Evolutionary conservation across 2,888 invertebrate species (phyloP).

Genomic region (Diachrysia chrysitis): DNA sequence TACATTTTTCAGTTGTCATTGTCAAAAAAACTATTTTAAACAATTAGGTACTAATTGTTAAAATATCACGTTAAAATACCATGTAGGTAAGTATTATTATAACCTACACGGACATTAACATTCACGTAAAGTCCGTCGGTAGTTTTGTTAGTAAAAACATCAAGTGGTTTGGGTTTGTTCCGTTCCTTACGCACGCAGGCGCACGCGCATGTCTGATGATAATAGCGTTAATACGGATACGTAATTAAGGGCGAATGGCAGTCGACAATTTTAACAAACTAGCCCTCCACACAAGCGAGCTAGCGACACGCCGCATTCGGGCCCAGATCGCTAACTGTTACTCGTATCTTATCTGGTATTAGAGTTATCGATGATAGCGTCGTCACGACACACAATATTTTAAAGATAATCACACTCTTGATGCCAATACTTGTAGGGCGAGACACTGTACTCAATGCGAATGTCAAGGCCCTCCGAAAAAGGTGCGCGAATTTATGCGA

Average conservation of each 20-base stretch:
- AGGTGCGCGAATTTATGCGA: slow-evolving; percentile 33
- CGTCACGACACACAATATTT: slow-evolving; percentile 13
- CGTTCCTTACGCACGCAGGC: slow-evolving; percentile 24
- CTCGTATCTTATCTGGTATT: slow-evolving; percentile 50
- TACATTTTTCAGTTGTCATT: too few relatives aligned
- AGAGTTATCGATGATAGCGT: slow-evolving; percentile 46
- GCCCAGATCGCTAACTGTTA: background rate
- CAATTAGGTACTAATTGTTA: background rate
- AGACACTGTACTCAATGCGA: slow-evolving; percentile 31
- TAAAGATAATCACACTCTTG: slow-evolving; percentile 4
- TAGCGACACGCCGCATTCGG: slow-evolving; percentile 3
- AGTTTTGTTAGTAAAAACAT: background rate
- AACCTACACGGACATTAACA: too few relatives aligned
- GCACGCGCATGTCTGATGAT: slow-evolving; percentile 46
- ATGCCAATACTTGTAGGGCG: slow-evolving; percentile 19
- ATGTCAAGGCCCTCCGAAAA: slow-evolving; percentile 53
- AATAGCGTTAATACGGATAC: slow-evolving; percentile 74
- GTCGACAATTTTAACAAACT: slow-evolving; percentile 50
- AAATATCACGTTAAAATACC: background rate
- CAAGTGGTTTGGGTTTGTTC: slow-evolving; percentile 14
- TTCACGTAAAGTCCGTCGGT: slow-evolving; percentile 7
- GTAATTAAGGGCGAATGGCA: slow-evolving; percentile 71
- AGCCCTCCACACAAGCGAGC: too few relatives aligned
- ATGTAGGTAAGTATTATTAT: background rate
- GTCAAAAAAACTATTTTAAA: too few relatives aligned